These are phyloP conservation scores for Albula goreensis DNA, from an alignment of 2,113 vertebrate genomes.

Conservation along the genomic window DNA sequence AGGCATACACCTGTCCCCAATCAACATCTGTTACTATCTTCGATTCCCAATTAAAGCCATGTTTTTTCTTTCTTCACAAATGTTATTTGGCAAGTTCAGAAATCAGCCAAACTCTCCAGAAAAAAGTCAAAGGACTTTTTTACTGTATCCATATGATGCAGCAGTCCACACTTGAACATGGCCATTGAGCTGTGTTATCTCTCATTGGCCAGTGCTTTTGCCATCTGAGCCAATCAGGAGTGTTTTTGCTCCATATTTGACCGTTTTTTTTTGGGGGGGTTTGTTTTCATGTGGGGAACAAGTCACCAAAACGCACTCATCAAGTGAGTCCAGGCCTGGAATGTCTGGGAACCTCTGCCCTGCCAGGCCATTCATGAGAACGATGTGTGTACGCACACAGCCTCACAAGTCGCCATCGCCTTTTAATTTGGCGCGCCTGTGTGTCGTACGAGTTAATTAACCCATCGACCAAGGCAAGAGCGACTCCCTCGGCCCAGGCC, in stretches of 20 bases:
- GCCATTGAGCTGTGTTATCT: not conserved
- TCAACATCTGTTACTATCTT: not conserved
- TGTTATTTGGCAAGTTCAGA: not conserved
- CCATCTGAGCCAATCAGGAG: not conserved
- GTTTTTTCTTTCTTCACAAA: not conserved
- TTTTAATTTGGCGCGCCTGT: constrained; percentile 65
- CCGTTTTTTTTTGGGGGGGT: not conserved
- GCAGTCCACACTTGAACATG: too few species aligned
- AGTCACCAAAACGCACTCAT: not conserved
- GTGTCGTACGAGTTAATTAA: constrained; percentile 65
- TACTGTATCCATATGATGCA: too few species aligned
- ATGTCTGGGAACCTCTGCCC: not conserved
- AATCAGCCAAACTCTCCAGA: not conserved
- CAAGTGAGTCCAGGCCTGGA: not conserved
- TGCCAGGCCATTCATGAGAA: not conserved
- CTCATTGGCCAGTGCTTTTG: not conserved
- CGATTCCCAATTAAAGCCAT: too few species aligned
- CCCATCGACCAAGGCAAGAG: constrained; percentile 52
- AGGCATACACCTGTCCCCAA: not conserved
- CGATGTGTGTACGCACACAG: not conserved
- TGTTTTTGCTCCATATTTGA: not conserved
- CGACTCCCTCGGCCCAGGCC: constrained; percentile 43
- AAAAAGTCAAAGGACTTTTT: too few species aligned
- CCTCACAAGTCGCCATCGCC: constrained; percentile 24
- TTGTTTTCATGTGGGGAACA: not conserved